phyloP scores from a whole-genome alignment of 92 coral and sea anemone species.

The Siderastrea radians region DNA sequence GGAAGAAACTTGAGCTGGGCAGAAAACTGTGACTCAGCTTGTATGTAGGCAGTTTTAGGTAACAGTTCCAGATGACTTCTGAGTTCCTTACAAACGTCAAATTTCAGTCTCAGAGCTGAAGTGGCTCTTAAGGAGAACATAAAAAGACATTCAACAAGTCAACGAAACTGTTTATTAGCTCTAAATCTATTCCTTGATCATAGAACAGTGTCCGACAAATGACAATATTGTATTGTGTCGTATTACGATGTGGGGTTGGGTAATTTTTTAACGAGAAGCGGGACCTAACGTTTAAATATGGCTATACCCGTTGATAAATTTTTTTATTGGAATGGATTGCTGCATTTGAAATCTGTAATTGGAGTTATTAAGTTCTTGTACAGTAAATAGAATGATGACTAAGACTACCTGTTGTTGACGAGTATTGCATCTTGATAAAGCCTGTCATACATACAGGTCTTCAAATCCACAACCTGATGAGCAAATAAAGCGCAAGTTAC shows the following conservation, averaged over 20 bases:
- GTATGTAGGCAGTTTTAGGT: slow-evolving; percentile 99
- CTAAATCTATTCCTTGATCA: neutral
- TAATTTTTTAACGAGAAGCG: too few species aligned
- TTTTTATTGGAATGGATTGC: too few species aligned
- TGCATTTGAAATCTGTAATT: too few species aligned
- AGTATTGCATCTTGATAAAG: slow-evolving; percentile 97
- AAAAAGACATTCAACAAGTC: neutral
- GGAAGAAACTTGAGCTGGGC: slow-evolving; percentile 99
- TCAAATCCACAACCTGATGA: slow-evolving; percentile 83
- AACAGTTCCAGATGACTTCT: slow-evolving; percentile 91
- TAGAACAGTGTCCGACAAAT: neutral
- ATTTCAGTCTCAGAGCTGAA: slow-evolving; percentile 94
- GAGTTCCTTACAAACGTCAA: slow-evolving; percentile 99
- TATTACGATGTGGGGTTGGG: too few species aligned
- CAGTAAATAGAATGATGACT: neutral
- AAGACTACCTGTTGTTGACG: slow-evolving; percentile 91
- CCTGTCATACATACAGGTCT: slow-evolving; percentile 97
- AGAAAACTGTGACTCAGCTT: slow-evolving; percentile 97
- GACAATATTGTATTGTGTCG: too few species aligned
- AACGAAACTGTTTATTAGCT: too few species aligned
- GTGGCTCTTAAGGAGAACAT: slow-evolving; percentile 81
- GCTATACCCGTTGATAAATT: too few species aligned
- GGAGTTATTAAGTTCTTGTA: too few species aligned
- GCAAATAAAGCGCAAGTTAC: neutral
- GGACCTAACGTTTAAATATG: too few species aligned